Percentiles rank a stretch among this genome's conserved stretches.
phyloP scores from a whole-genome alignment of 2,113 vertebrate species.

The Herpetotheres cachinnans region DNA sequence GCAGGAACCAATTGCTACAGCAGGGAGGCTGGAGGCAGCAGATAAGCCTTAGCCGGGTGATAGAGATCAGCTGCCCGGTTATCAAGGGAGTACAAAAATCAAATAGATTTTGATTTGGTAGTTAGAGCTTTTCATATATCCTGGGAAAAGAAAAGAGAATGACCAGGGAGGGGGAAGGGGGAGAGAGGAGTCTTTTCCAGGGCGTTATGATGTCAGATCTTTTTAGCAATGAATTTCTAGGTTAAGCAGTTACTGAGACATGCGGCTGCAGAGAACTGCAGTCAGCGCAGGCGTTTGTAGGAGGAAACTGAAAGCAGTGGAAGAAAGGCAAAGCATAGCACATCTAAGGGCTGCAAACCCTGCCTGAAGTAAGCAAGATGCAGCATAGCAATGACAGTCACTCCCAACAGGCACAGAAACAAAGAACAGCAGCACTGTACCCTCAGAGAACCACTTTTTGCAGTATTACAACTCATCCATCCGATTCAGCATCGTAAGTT shows the following conservation, averaged over 20 bases:
- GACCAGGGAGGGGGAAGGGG: not conserved
- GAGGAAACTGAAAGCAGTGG: not conserved
- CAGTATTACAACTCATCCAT: not conserved
- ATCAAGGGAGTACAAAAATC: conserved; percentile 67
- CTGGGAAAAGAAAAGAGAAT: conserved; percentile 41
- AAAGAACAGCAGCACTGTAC: not conserved
- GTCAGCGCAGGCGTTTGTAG: not conserved
- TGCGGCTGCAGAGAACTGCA: not conserved
- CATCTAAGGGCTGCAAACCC: conserved; percentile 5
- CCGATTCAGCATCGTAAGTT: accelerated
- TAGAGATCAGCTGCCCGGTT: conserved; percentile 61
- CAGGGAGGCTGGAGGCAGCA: conserved; percentile 57
- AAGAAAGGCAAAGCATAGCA: conserved; percentile 3
- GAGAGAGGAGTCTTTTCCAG: not conserved
- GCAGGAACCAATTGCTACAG: conserved; percentile 30
- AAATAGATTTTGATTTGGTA: conserved; percentile 67
- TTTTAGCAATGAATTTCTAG: conserved; percentile 45
- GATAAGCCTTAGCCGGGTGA: conserved; percentile 65
- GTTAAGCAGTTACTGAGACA: conserved; percentile 36
- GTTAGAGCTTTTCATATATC: conserved; percentile 56
- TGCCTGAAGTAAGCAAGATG: not conserved
- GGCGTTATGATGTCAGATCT: conserved; percentile 37
- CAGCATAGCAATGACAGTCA: not conserved
- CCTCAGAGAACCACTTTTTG: not conserved
- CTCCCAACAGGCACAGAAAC: not conserved